A percentile compares a stretch with the other conserved stretches of the same genome.
phyloP scores from a whole-genome alignment of 2,888 invertebrate species.

The Cyaniris semiargus region DNA sequence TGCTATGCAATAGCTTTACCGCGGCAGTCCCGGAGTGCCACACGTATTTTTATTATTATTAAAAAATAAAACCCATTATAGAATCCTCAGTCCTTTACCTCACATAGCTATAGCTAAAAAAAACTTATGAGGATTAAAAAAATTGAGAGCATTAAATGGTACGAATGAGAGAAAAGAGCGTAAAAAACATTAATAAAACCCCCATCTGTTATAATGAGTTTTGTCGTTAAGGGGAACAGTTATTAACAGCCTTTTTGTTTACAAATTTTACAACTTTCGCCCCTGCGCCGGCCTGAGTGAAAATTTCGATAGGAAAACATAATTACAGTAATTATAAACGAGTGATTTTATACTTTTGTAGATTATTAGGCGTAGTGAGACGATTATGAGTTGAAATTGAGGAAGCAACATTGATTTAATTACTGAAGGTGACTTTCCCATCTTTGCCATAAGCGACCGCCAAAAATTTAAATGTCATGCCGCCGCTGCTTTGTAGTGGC shows the following conservation, averaged over 20 bases:
- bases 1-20: no score
- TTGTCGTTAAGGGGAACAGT: background rate
- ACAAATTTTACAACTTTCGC: background rate
- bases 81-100: no score
- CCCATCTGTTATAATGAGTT: slow-evolving; percentile 11
- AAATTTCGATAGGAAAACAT: background rate
- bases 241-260: slow-evolving; percentile 1
- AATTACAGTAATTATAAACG: background rate
- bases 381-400: background rate
- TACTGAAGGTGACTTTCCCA: no score
- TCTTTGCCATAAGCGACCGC: no score
- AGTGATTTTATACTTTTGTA: background rate
- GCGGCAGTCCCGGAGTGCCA: no score
- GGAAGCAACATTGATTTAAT: background rate
- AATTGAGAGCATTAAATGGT: background rate
- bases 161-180: background rate
- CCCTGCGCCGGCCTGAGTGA: background rate
- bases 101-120: no score
- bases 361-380: background rate
- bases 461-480: no score
- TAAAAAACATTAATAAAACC: slow-evolving; percentile 3
- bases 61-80: no score
- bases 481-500: no score
- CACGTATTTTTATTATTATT: no score
- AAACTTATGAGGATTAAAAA: background rate